Evolutionary conservation across 2,113 vertebrate genomes (phyloP), one percentile per base, ranked within the genome.

Genomic region (Zosterops pallidus): DNA sequence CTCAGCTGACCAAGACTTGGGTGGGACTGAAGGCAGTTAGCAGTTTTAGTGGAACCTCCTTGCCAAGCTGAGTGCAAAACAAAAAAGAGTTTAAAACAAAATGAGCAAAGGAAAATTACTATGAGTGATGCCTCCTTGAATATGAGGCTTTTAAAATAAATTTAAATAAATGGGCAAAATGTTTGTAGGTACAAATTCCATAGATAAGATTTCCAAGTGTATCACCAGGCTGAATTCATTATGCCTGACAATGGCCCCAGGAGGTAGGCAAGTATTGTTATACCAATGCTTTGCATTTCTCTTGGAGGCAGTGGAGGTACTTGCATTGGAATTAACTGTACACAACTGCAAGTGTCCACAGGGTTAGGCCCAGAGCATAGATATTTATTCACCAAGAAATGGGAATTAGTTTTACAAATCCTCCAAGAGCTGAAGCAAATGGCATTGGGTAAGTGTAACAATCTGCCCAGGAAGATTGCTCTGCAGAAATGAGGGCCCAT

Each of bases 251-350:
- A 74, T 88, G 85, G 68, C 67, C 50, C 41, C 82, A 91, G 87
- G 84, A 93, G 87, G 71, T 9, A 59, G 64, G 78, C 55, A 47
- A 91, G 93, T 80, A 88, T 74, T 93, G 78, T 88, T 82, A 47
- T 11, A 70, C 33, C 5, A 15, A 6, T 18, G 75, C 55, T 91
- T 85, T 85, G 57, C 78, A 60, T 69, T 75, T 85, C 77, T 89
- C 91, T 50, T 39, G 81, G 47, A 95, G 37, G 39, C 81, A 87
- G 60, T 55, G 65, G 56, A 69, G 75, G 52, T 72, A 42, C 41
- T 83, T n/a, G 59, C 0, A 0, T 59, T 68, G 26, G n/a, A 69
- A 75, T 57, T 70, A 55, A 62, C 71, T 77, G 83, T 67, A 80
- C 35, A 6, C 25, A 70, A 7, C 37, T 44, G 42, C 63, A 53